Evolutionary conservation across 2,888 invertebrate species (phyloP), one percentile per base, ranked within the genome.

Genomic region (Erpobdella octoculata): DNA sequence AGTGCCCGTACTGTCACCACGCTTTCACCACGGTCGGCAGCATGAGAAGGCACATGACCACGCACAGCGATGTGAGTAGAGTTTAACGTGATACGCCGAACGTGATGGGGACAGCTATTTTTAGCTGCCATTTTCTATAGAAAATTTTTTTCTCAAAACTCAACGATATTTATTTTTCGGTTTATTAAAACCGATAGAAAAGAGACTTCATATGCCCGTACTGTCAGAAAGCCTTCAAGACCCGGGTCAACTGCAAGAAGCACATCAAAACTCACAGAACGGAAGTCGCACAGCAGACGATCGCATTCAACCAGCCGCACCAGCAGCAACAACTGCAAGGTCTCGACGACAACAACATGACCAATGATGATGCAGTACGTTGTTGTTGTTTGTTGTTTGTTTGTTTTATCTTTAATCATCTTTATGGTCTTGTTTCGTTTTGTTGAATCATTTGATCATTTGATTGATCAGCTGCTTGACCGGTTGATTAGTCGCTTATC

Each of bases 21-120:
- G 84, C 84, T 12, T 88, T 87, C 79, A 87, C 87, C 79, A 86
- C 86, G 0, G 81, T 85, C 18, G 84, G 86, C 31, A 85, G 86
- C 77, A 88, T 88, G 78, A 85, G 87, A 76, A 87, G 87, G 75
- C 89, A 89, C 77, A 88, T 89, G 83, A 86, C 86, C 76, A 85
- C 86, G 3, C 88, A 89, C 78, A 62, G 62, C 35, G 62, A 62
- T 28, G 62, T 62, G 8, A n/a, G n/a, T n/a, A n/a, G n/a, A n/a
- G n/a, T n/a, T n/a, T n/a, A n/a, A n/a, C n/a, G n/a, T n/a, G n/a
- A n/a, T n/a, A n/a, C n/a, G n/a, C n/a, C n/a, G n/a, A n/a, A n/a
- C n/a, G n/a, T n/a, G n/a, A n/a, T n/a, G n/a, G n/a, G n/a, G n/a
- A n/a, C n/a, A n/a, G n/a, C n/a, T n/a, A n/a, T n/a, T n/a, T n/a